Evolutionary conservation across 1,140 invertebrate genomes (phyloP).

Genomic region (Drosophila leontia): DNA sequence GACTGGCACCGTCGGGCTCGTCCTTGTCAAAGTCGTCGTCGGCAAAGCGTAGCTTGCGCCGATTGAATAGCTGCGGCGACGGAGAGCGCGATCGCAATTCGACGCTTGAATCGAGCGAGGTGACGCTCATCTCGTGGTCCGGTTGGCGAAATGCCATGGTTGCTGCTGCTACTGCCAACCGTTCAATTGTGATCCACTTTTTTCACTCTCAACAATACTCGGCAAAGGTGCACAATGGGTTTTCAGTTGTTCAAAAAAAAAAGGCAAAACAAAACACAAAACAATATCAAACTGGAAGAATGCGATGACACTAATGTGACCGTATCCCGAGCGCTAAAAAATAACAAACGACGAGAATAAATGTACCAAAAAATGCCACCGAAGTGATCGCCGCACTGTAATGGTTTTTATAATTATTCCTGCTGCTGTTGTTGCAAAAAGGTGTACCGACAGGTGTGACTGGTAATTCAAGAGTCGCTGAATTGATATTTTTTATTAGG

Average conservation of each 20-base stretch:
- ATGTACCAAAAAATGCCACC: slow-evolving; percentile 3
- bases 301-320: slow-evolving; percentile 47
- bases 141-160: slow-evolving; percentile 73
- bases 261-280: slow-evolving; percentile 70
- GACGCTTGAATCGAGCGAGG: slow-evolving; percentile 73
- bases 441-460: not conserved
- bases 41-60: slow-evolving; percentile 77
- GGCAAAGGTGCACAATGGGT: not conserved
- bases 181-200: slow-evolving; percentile 13
- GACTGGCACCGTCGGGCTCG: slow-evolving; percentile 49
- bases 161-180: slow-evolving; percentile 1
- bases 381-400: not conserved
- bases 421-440: not conserved
- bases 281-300: slow-evolving; percentile 58
- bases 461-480: not conserved
- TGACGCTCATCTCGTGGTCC: slow-evolving; percentile 69
- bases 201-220: slow-evolving; percentile 10
- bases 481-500: not conserved
- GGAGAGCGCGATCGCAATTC: slow-evolving; percentile 77
- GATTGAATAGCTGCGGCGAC: slow-evolving; percentile 68
- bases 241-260: slow-evolving; percentile 40
- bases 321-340: slow-evolving; percentile 6
- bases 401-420: not conserved
- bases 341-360: not conserved
- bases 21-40: slow-evolving; percentile 79